Percentiles rank a stretch among this genome's conserved stretches.
phyloP scores from a whole-genome alignment of 2,888 invertebrate species.

The Antitype chi region DNA sequence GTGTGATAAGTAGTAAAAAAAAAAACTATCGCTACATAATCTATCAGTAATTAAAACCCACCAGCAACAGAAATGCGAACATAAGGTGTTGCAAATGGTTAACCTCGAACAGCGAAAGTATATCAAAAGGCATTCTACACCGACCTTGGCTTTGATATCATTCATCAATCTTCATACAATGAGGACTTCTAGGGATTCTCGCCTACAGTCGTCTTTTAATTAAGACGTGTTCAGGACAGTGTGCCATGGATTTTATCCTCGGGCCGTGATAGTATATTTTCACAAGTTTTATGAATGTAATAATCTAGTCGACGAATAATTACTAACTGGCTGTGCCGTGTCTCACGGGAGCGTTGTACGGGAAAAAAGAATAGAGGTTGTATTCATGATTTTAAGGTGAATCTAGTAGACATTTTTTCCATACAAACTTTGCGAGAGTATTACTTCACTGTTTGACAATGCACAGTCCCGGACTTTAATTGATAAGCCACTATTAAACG shows the following conservation, averaged over 20 bases:
- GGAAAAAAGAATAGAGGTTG: no score
- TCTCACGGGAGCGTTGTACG: no score
- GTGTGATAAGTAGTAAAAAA: no score
- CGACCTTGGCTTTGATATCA: constrained; percentile 38
- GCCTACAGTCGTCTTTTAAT: background rate
- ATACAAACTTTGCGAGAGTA: no score
- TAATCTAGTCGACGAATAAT: no score
- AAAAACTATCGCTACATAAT: background rate
- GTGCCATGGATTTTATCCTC: background rate
- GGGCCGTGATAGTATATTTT: background rate
- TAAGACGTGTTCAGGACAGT: background rate
- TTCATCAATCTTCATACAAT: background rate
- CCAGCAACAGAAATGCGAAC: constrained; percentile 22
- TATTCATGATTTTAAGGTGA: no score
- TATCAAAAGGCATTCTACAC: constrained; percentile 19
- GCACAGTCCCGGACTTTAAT: no score
- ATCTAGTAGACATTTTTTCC: no score
- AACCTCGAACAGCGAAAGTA: constrained; percentile 52
- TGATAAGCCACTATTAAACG: no score
- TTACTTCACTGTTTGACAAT: no score
- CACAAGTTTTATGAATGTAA: background rate
- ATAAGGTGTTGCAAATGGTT: constrained; percentile 45
- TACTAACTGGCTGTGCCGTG: no score
- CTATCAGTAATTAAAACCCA: constrained; percentile 21
- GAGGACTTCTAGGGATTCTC: background rate